A percentile compares a stretch with the other conserved stretches of the same genome.
These are phyloP conservation scores for Buathra laborator DNA, from an alignment of 2,888 invertebrate species.

Conservation along the genomic window DNA sequence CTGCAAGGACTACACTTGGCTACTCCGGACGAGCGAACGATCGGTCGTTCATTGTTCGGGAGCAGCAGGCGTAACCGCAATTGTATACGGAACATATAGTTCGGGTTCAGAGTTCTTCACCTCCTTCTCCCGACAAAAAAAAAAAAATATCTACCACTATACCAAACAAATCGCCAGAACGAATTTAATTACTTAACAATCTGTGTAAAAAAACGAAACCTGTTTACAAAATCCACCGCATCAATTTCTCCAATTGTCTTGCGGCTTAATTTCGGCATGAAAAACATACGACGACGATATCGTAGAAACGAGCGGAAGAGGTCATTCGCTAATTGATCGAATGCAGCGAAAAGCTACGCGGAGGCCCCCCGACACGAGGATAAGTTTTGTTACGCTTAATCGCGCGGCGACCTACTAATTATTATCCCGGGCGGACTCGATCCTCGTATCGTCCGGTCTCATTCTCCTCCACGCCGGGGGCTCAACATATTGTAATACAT, in stretches of 20 bases:
- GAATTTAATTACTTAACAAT: background rate
- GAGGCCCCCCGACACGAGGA: constrained; percentile 59
- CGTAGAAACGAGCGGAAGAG: constrained; percentile 45
- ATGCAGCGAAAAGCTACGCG: constrained; percentile 17
- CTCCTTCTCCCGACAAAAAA: background rate
- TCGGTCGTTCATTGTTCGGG: constrained; percentile 71
- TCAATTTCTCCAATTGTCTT: background rate
- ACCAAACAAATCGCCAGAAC: background rate
- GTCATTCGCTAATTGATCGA: constrained; percentile 70
- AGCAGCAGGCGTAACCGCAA: constrained; percentile 71
- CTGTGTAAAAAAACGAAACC: no score
- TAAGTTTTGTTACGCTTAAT: constrained; percentile 78
- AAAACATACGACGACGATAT: constrained; percentile 56
- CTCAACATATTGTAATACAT: constrained; percentile 23
- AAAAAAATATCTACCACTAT: background rate
- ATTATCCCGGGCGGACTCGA: constrained; percentile 70
- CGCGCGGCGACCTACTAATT: constrained; percentile 79
- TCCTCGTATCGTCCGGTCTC: constrained; percentile 53
- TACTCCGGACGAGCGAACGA: constrained; percentile 55
- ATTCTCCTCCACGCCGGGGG: constrained; percentile 40
- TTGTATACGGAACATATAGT: constrained; percentile 61
- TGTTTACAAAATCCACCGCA: background rate
- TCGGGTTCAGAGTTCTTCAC: constrained; percentile 28
- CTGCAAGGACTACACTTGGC: constrained; percentile 62
- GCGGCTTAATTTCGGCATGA: background rate